Evolutionary conservation across 1,140 invertebrate genomes (phyloP).

Genomic region (Matsumurasca onukii): DNA sequence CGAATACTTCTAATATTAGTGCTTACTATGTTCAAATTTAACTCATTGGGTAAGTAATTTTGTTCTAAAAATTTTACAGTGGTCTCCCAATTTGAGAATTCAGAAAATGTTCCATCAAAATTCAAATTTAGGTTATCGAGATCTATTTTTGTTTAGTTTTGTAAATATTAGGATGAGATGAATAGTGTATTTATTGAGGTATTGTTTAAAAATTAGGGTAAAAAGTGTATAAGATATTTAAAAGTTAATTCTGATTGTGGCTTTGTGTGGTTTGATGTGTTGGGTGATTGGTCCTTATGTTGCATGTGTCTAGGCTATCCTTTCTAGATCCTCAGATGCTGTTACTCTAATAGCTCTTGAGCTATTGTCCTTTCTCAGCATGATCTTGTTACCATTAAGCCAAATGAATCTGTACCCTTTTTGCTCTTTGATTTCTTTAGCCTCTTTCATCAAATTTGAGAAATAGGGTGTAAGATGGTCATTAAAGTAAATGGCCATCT

Average conservation of each 20-base stretch:
- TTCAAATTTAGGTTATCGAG: not conserved
- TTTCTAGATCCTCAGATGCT: not conserved
- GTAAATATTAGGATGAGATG: not conserved
- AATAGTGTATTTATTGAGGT: slow-evolving; percentile 4
- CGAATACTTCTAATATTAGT: slow-evolving; percentile 22
- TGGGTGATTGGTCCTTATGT: not conserved
- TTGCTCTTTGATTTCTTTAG: slow-evolving; percentile 20
- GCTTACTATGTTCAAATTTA: no score
- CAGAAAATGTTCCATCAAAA: not conserved
- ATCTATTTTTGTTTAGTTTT: slow-evolving; percentile 3
- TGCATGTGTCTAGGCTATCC: not conserved
- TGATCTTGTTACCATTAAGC: no score
- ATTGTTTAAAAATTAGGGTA: not conserved
- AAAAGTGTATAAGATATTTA: not conserved
- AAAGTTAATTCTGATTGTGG: no score
- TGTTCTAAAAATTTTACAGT: no score
- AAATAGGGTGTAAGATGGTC: slow-evolving; percentile 24
- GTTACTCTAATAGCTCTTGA: not conserved
- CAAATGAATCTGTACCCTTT: slow-evolving; percentile 12
- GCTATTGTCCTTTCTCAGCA: no score
- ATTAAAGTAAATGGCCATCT: slow-evolving; percentile 4
- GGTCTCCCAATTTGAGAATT: not conserved
- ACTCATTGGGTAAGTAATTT: no score
- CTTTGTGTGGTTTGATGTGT: no score
- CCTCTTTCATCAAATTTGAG: slow-evolving; percentile 13